These are phyloP conservation scores for Acrobasis repandana DNA, from an alignment of 2,888 invertebrate genomes.

Conservation along the genomic window DNA sequence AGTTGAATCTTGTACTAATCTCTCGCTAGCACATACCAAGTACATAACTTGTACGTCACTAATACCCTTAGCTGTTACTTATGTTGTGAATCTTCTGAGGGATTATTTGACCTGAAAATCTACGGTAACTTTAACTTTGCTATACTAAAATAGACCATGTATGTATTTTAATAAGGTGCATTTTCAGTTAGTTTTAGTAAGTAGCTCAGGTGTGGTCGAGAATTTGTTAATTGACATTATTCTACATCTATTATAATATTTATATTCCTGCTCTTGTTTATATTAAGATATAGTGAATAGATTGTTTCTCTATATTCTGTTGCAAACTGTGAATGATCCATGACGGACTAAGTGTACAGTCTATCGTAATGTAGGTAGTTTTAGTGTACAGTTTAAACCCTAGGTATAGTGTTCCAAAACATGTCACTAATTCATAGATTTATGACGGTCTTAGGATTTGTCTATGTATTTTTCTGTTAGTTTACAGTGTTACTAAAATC, in stretches of 20 bases:
- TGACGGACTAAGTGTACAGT: too few species aligned
- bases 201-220: conserved; percentile 33
- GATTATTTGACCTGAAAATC: conserved; percentile 29
- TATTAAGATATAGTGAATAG: not conserved
- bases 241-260: not conserved
- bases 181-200: conserved; percentile 24
- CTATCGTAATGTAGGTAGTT: too few species aligned
- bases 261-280: not conserved
- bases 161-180: conserved; percentile 15
- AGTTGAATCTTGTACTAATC: conserved; percentile 33
- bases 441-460: too few species aligned
- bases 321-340: too few species aligned
- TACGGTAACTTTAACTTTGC: conserved; percentile 11
- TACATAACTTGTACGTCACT: conserved; percentile 28
- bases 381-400: too few species aligned
- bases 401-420: too few species aligned
- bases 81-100: conserved; percentile 32
- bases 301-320: not conserved
- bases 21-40: conserved; percentile 20
- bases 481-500: too few species aligned
- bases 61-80: conserved; percentile 33
- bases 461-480: too few species aligned
- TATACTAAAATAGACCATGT: conserved; percentile 5
- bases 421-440: too few species aligned
- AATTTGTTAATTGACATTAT: conserved; percentile 21